Conservation (phyloP, 2,888 invertebrate genomes). For the Rotaria socialis region DNA sequence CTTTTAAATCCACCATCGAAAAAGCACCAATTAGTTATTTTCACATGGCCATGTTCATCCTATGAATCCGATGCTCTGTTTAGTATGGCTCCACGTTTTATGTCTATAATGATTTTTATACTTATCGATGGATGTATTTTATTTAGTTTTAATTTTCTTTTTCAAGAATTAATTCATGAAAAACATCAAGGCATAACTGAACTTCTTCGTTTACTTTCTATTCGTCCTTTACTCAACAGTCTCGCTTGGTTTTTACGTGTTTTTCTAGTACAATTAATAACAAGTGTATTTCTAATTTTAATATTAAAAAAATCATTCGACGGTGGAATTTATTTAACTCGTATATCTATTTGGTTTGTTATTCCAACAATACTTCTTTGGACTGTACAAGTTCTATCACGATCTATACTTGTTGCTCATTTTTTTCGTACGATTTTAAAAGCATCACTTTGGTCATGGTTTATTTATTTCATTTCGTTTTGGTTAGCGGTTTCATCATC, state of each 20-base stretch:
- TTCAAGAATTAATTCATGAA: background rate
- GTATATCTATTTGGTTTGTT: background rate
- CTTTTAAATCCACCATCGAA: background rate
- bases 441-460: conserved; percentile 20
- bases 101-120: background rate
- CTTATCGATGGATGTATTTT: background rate
- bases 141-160: conserved; percentile 27
- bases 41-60: conserved; percentile 12
- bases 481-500: background rate
- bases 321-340: background rate
- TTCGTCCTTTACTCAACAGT: conserved; percentile 3
- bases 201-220: background rate
- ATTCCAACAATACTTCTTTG: background rate
- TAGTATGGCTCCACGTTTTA: background rate
- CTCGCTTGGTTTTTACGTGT: background rate
- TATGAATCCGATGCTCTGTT: background rate
- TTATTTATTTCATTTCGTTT: background rate
- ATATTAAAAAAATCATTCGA: background rate
- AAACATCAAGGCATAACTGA: background rate
- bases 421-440: background rate
- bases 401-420: background rate
- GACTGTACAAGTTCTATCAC: background rate
- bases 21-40: background rate
- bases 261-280: background rate
- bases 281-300: background rate